phyloP scores from a whole-genome alignment of 2,113 vertebrate genomes.

The Caretta caretta region DNA sequence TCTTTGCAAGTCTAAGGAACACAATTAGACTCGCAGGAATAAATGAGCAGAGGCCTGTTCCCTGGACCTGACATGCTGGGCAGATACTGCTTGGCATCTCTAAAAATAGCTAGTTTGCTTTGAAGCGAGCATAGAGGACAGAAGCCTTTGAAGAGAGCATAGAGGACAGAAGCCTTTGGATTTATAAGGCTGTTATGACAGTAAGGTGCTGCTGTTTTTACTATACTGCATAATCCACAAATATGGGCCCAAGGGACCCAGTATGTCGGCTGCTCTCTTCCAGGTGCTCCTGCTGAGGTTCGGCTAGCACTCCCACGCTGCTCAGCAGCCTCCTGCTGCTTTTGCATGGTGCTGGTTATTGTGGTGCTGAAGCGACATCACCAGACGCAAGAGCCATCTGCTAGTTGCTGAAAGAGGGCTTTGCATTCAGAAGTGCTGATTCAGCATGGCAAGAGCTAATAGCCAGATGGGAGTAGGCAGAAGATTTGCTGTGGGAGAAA shows the following conservation, averaged over 20 bases:
- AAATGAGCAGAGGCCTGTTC: too few species aligned
- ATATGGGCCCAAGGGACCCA: background rate
- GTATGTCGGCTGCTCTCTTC: background rate
- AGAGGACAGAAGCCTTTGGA: background rate
- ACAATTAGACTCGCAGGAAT: background rate
- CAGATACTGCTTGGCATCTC: background rate
- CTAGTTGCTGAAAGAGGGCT: background rate
- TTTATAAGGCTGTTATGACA: background rate
- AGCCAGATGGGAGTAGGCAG: background rate
- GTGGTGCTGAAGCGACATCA: background rate
- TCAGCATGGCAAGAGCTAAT: background rate
- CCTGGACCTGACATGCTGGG: background rate
- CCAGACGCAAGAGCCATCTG: background rate
- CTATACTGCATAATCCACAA: background rate
- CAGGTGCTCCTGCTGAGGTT: background rate
- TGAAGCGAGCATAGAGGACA: background rate
- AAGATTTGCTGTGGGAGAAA: background rate
- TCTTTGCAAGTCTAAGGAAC: background rate
- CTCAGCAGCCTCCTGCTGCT: background rate
- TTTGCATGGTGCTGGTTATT: background rate
- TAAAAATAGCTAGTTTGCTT: background rate
- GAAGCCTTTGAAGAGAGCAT: background rate
- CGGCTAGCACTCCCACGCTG: background rate
- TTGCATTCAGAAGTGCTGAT: background rate
- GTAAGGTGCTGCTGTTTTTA: background rate